These are phyloP conservation scores for Danio jaintianensis DNA, from an alignment of 2,797 vertebrate species.

Conservation along the genomic window DNA sequence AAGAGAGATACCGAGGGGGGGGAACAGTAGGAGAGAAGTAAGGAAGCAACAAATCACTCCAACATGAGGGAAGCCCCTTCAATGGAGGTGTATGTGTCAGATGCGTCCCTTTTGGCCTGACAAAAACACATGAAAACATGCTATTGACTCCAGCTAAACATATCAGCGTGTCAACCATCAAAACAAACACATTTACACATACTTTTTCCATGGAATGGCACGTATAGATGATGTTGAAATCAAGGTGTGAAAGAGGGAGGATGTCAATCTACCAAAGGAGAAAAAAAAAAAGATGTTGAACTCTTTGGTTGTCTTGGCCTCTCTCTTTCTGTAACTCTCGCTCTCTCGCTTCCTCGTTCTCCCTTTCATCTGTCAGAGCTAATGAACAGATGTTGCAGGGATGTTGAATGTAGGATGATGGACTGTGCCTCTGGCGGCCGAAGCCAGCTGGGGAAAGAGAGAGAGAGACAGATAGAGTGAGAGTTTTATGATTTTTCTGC, in stretches of 20 bases:
- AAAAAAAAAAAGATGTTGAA: slow-evolving; percentile 60
- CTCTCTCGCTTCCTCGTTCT: slow-evolving; percentile 54
- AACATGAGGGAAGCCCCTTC: slow-evolving; percentile 74
- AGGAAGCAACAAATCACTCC: slow-evolving; percentile 68
- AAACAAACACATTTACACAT: slow-evolving; percentile 27
- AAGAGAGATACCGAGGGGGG: slow-evolving; percentile 52
- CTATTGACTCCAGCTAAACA: slow-evolving; percentile 9
- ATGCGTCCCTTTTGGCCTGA: slow-evolving; percentile 63
- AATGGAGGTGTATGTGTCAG: slow-evolving; percentile 64
- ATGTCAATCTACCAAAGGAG: slow-evolving; percentile 26
- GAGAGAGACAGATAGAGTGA: slow-evolving; percentile 1
- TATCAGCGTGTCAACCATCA: not conserved
- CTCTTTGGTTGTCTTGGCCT: slow-evolving; percentile 44
- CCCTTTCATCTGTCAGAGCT: slow-evolving; percentile 81
- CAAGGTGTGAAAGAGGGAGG: not conserved
- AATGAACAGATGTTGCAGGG: slow-evolving; percentile 86
- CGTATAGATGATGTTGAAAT: slow-evolving; percentile 29
- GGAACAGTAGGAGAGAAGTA: slow-evolving; percentile 42
- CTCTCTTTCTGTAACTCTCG: slow-evolving; percentile 53
- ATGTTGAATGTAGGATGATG: slow-evolving; percentile 80
- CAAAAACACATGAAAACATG: slow-evolving; percentile 3
- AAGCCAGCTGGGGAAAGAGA: slow-evolving; percentile 72
- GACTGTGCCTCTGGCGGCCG: slow-evolving; percentile 74
- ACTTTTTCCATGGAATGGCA: slow-evolving; percentile 14
- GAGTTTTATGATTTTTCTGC: slow-evolving; percentile 56